Evolutionary conservation across 2,888 invertebrate genomes (phyloP), one percentile per base, ranked within the genome.

Genomic region (Acanthosepion pharaonis): DNA sequence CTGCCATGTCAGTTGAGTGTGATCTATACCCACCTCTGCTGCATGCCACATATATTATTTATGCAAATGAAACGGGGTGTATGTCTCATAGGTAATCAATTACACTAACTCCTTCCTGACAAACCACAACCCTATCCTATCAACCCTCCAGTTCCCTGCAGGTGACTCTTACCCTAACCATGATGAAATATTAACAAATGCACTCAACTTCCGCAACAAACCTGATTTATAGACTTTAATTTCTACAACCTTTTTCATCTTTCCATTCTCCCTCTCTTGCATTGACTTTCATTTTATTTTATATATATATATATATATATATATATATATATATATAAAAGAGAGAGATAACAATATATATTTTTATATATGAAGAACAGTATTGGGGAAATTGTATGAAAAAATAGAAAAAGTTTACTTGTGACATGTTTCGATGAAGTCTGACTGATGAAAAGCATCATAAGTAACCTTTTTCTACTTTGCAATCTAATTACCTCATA

Each of bases 21-120:
- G n/a, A n/a, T 78, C n/a, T 78, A 78, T 78, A 15, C 78, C 78
- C 78, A 78, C 78, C n/a, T 78, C 78, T 78, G 15, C 78, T n/a
- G 78, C 78, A 78, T 78, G n/a, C 78, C 78, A 78, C 33, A 78
- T 78, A 78, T n/a, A 78, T 78, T 78, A 78, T 78, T 78, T 78
- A 78, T 78, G 78, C 78, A 78, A 78, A 78, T 78, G 78, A 78
- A 78, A 78, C n/a, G 18, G n/a, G n/a, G 78, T 78, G 15, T 78
- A 78, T 78, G 78, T 78, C 78, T 78, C 78, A 78, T 78, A 78
- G 78, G 78, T 78, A 78, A 78, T 78, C n/a, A 78, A 78, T 78
- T 78, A 78, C 78, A n/a, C 78, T 11, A 11, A n/a, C 78, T 15
- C 78, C 11, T 33, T 78, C 11, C 78, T 78, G 78, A 78, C 78